phyloP scores from a whole-genome alignment of 92 coral and sea anemone genomes.

The Pocillopora grandis region DNA sequence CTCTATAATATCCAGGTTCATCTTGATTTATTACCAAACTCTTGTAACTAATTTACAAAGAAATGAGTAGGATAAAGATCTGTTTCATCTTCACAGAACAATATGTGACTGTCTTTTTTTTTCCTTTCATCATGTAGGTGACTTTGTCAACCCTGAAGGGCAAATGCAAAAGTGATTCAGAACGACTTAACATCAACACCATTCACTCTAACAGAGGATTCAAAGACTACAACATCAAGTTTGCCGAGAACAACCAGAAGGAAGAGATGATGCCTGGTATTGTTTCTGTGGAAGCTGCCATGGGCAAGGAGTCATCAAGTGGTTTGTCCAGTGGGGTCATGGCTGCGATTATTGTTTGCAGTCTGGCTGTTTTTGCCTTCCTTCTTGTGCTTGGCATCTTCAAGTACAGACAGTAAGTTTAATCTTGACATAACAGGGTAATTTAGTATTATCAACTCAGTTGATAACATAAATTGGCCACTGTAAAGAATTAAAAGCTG shows the following conservation, averaged over 20 bases:
- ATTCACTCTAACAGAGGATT: constrained; percentile 28
- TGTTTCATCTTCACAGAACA: too few species aligned
- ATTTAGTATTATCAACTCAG: too few species aligned
- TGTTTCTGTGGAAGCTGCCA: constrained; percentile 56
- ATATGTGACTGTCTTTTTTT: neutral
- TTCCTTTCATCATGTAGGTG: constrained; percentile 46
- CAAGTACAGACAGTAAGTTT: constrained; percentile 75
- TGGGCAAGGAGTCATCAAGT: constrained; percentile 34
- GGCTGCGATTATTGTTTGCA: constrained; percentile 84
- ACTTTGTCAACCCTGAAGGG: constrained; percentile 75
- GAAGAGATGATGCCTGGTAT: constrained; percentile 85
- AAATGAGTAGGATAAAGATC: too few species aligned
- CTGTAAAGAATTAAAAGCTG: too few species aligned
- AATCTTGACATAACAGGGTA: neutral
- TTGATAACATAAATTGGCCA: too few species aligned
- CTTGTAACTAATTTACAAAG: too few species aligned
- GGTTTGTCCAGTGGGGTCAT: constrained; percentile 68
- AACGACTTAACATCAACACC: constrained; percentile 30
- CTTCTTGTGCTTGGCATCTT: constrained; percentile 78
- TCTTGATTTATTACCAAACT: too few species aligned
- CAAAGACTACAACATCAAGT: constrained; percentile 23
- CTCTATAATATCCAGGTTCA: too few species aligned
- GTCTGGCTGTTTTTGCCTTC: constrained; percentile 67
- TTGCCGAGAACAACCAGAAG: constrained; percentile 19
- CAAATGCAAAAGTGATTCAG: constrained; percentile 63